These are phyloP conservation scores for Artibeus lituratus DNA, from an alignment of 2,797 vertebrate genomes.

Conservation along the genomic window DNA sequence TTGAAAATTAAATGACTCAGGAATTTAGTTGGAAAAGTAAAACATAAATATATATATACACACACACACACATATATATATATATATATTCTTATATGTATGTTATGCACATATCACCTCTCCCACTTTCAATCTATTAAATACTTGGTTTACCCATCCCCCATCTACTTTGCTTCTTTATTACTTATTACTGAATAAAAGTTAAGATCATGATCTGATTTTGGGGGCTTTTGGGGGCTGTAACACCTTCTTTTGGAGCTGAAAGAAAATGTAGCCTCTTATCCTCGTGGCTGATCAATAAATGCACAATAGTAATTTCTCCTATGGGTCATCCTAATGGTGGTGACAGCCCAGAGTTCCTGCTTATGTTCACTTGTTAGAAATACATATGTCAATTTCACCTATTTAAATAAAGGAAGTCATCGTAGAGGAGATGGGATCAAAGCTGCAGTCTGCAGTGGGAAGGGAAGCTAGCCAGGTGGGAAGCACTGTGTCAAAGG, in stretches of 20 bases:
- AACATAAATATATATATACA: too few relatives aligned
- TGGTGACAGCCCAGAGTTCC: background rate
- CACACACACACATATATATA: background rate
- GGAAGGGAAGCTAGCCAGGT: background rate
- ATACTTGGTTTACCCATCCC: background rate
- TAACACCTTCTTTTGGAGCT: background rate
- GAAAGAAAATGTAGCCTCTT: background rate
- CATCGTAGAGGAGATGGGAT: background rate
- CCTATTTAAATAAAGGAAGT: background rate
- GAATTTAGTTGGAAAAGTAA: background rate
- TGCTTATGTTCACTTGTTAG: background rate
- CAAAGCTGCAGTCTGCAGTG: background rate
- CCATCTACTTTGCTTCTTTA: background rate
- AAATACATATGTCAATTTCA: background rate
- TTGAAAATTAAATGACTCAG: slow-evolving; percentile 24
- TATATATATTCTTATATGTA: background rate
- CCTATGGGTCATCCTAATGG: background rate
- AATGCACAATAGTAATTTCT: background rate
- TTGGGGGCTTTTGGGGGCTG: background rate
- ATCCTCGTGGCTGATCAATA: background rate
- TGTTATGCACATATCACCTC: background rate
- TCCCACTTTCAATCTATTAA: background rate
- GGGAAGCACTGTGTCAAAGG: background rate
- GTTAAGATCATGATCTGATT: background rate
- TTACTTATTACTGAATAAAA: background rate